Percentiles rank a stretch among this genome's conserved stretches.
Conservation (phyloP, 2,888 invertebrate genomes). For the Caradrina kadenii region DNA sequence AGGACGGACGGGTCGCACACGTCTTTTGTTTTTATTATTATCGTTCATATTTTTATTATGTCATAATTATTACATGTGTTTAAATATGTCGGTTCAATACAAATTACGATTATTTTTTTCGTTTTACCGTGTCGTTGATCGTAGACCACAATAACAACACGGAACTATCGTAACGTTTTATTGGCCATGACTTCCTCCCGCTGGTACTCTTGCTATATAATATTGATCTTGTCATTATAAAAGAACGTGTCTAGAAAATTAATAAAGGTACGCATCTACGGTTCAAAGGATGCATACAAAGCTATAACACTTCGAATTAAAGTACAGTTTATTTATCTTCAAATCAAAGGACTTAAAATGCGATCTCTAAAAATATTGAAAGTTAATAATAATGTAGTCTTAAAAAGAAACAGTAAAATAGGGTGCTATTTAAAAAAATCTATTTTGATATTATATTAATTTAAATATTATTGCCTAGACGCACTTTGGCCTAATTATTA, state of each 20-base stretch:
- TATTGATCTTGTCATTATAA: constrained; percentile 68
- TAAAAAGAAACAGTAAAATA: neutral
- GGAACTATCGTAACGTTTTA: constrained; percentile 70
- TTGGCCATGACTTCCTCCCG: constrained; percentile 69
- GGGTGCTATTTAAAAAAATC: neutral
- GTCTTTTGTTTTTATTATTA: constrained; percentile 42
- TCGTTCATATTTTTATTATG: neutral
- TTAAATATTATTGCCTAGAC: neutral
- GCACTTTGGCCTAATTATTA: too few species aligned
- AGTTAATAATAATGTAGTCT: too few species aligned
- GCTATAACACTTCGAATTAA: constrained; percentile 23
- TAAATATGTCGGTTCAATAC: neutral
- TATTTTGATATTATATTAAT: too few species aligned
- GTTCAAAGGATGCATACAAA: constrained; percentile 47
- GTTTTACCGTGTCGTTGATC: constrained; percentile 32
- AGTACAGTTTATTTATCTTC: constrained; percentile 28
- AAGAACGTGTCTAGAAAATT: constrained; percentile 71
- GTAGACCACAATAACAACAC: constrained; percentile 47
- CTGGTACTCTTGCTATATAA: constrained; percentile 58
- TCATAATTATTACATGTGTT: constrained; percentile 3
- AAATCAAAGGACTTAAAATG: neutral
- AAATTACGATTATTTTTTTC: neutral
- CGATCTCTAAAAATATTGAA: neutral
- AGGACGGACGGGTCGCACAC: constrained; percentile 20
- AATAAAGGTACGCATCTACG: constrained; percentile 57